Percentiles rank a stretch among this genome's conserved stretches.
These are phyloP conservation scores for Leptocoma aspasia DNA, from an alignment of 2,113 vertebrate species.

Conservation along the genomic window DNA sequence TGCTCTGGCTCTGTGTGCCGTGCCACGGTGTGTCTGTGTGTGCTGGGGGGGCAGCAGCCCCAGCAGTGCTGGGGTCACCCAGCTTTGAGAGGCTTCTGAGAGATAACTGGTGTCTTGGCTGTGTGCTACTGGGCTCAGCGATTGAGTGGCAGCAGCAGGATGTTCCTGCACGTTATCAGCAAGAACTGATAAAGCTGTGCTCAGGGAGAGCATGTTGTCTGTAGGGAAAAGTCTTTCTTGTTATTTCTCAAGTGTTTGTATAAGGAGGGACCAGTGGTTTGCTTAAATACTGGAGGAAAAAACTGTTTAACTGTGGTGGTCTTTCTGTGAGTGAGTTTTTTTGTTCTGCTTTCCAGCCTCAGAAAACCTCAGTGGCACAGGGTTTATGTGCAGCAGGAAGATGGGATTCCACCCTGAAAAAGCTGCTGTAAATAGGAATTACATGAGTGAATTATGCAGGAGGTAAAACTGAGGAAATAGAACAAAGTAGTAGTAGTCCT, in stretches of 20 bases:
- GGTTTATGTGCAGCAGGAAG: neutral
- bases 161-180: neutral
- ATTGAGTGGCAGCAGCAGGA: neutral
- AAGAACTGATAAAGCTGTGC: neutral
- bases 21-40: accelerated
- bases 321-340: neutral
- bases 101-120: neutral
- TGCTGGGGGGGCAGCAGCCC: neutral
- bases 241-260: neutral
- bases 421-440: neutral
- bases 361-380: neutral
- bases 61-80: neutral
- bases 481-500: neutral
- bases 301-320: neutral
- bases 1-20: accelerated
- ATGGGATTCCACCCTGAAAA: neutral
- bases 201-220: neutral
- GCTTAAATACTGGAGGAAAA: neutral
- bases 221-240: neutral
- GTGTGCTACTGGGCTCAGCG: neutral
- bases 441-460: neutral
- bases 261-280: neutral
- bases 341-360: neutral
- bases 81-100: neutral
- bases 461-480: neutral